phyloP scores from a whole-genome alignment of 2,113 vertebrate genomes.

The Pampusana beccarii region DNA sequence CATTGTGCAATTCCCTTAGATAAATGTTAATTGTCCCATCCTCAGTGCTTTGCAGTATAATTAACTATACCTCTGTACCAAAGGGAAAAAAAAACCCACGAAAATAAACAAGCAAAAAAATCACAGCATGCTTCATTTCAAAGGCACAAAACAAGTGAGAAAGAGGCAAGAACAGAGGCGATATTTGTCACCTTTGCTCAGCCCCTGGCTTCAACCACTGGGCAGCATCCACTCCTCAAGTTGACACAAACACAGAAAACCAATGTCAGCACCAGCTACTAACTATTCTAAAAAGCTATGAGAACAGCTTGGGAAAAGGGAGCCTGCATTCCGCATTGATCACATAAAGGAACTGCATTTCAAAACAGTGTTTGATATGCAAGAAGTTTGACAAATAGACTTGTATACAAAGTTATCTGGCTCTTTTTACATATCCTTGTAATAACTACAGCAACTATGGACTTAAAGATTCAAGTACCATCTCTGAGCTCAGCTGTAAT shows the following conservation, averaged over 20 bases:
- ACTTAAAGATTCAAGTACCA: background rate
- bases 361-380: background rate
- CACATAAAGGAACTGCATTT: background rate
- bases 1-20: background rate
- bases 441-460: background rate
- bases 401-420: background rate
- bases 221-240: background rate
- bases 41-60: background rate
- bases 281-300: background rate
- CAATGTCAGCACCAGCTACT: background rate
- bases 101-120: background rate
- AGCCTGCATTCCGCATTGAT: background rate
- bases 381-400: background rate
- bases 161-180: background rate
- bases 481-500: constrained; percentile 19
- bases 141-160: background rate
- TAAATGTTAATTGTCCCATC: background rate
- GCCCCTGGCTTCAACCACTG: background rate
- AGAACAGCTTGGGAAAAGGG: background rate
- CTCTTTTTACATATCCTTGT: background rate
- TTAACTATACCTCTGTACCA: background rate
- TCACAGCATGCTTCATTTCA: background rate
- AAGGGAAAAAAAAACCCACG: background rate
- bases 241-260: background rate
- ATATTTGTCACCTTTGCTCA: background rate